phyloP scores from a whole-genome alignment of 1,140 invertebrate genomes.

The Aphidius ervi region DNA sequence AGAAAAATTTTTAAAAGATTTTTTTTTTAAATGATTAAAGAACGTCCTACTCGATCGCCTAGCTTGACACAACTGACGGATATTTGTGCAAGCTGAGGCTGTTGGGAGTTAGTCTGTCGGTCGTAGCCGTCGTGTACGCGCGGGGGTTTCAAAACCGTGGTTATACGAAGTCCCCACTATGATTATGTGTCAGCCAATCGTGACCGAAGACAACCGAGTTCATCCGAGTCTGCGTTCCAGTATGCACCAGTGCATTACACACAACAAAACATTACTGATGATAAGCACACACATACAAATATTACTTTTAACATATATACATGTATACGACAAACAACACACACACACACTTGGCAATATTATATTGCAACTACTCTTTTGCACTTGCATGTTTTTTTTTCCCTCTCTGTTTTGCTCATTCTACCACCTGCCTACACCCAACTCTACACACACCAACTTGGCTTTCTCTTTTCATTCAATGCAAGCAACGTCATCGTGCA shows the following conservation, averaged over 20 bases:
- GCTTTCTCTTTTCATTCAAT: neutral
- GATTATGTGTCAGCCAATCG: constrained; percentile 28
- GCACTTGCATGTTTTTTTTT: neutral
- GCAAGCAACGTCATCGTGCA: neutral
- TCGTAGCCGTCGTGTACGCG: constrained; percentile 35
- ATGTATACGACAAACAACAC: neutral
- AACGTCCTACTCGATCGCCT: constrained; percentile 54
- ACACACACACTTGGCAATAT: neutral
- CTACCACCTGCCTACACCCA: neutral
- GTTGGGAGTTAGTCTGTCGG: constrained; percentile 8
- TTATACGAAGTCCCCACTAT: constrained; percentile 18
- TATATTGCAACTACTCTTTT: neutral
- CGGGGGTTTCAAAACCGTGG: constrained; percentile 38
- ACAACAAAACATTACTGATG: neutral
- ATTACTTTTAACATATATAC: neutral
- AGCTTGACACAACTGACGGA: constrained; percentile 54
- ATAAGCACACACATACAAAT: neutral
- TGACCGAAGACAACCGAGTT: constrained; percentile 26
- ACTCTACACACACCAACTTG: neutral
- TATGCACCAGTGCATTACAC: neutral
- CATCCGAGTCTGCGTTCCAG: constrained; percentile 27
- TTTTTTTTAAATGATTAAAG: constrained; percentile 44
- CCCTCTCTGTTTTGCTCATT: neutral
- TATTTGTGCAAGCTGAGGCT: constrained; percentile 32
- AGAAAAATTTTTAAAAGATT: constrained; percentile 13